phyloP scores from a whole-genome alignment of 2,888 invertebrate genomes.

The Rhagophthalmus giganteus region DNA sequence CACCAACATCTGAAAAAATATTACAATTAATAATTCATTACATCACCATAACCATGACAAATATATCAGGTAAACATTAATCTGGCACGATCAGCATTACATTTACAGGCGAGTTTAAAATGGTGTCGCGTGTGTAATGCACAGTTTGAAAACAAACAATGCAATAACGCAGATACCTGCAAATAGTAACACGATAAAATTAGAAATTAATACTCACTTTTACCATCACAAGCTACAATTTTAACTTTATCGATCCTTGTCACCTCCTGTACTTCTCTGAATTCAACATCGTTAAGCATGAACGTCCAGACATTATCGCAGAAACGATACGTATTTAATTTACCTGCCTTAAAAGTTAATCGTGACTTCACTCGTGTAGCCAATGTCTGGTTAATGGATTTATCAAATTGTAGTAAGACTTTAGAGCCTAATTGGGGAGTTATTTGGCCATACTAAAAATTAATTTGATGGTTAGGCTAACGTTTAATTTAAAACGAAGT shows the following conservation, averaged over 20 bases:
- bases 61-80: constrained; percentile 27
- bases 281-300: constrained; percentile 97
- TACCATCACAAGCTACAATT: constrained; percentile 97
- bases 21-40: background rate
- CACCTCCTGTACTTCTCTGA: constrained; percentile 91
- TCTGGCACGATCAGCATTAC: too few relatives aligned
- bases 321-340: constrained; percentile 87
- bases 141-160: too few relatives aligned
- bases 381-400: constrained; percentile 92
- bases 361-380: constrained; percentile 90
- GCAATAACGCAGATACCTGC: constrained; percentile 25
- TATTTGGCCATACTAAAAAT: constrained; percentile 90
- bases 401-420: constrained; percentile 94
- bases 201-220: constrained; percentile 64
- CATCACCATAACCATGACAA: constrained; percentile 11
- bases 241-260: constrained; percentile 93
- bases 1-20: constrained; percentile 46
- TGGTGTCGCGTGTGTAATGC: too few relatives aligned
- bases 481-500: too few relatives aligned
- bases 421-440: constrained; percentile 91
- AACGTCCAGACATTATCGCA: constrained; percentile 99
- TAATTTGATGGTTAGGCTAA: constrained; percentile 11
- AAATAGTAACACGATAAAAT: constrained; percentile 8
- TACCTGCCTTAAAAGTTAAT: constrained; percentile 89
- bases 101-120: too few relatives aligned